A percentile compares a stretch with the other conserved stretches of the same genome.
These are phyloP conservation scores for Cetoscarus ocellatus DNA, from an alignment of 2,797 vertebrate genomes.

Conservation along the genomic window DNA sequence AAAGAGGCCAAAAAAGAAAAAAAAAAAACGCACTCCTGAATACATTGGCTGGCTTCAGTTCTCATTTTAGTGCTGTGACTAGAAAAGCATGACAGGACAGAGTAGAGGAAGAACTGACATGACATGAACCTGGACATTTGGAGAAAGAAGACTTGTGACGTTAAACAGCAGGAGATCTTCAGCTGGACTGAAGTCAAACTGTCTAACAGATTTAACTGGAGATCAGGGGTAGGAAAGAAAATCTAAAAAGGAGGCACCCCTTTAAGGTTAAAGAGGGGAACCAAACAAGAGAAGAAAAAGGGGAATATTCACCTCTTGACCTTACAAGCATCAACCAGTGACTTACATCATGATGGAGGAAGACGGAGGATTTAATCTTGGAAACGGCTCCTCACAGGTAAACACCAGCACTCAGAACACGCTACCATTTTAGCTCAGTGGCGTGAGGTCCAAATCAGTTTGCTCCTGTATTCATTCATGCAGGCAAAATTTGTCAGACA, in stretches of 20 bases:
- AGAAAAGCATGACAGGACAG: constrained; percentile 21
- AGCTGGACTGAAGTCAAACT: constrained; percentile 53
- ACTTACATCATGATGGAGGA: constrained; percentile 61
- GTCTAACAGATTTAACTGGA: neutral
- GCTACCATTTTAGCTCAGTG: neutral
- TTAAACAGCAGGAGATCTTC: constrained; percentile 43
- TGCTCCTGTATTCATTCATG: too few species aligned
- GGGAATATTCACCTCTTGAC: constrained; percentile 55
- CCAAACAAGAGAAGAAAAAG: constrained; percentile 23
- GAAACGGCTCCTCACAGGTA: constrained; percentile 65
- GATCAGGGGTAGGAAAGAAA: neutral
- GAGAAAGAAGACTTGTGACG: constrained; percentile 25
- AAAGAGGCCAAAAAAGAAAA: constrained; percentile 64
- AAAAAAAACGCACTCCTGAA: constrained; percentile 30
- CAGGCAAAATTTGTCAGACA: too few species aligned
- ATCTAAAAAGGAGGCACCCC: neutral
- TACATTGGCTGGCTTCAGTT: constrained; percentile 38
- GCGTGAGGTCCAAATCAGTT: too few species aligned
- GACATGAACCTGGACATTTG: constrained; percentile 40
- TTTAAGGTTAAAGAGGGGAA: constrained; percentile 13
- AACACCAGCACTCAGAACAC: constrained; percentile 15
- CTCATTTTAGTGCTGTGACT: constrained; percentile 16
- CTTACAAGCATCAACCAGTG: constrained; percentile 18
- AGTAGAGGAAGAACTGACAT: constrained; percentile 24
- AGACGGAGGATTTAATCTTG: constrained; percentile 31